These are phyloP conservation scores for Platysternon megacephalum DNA, from an alignment of 2,113 vertebrate species.

Conservation along the genomic window DNA sequence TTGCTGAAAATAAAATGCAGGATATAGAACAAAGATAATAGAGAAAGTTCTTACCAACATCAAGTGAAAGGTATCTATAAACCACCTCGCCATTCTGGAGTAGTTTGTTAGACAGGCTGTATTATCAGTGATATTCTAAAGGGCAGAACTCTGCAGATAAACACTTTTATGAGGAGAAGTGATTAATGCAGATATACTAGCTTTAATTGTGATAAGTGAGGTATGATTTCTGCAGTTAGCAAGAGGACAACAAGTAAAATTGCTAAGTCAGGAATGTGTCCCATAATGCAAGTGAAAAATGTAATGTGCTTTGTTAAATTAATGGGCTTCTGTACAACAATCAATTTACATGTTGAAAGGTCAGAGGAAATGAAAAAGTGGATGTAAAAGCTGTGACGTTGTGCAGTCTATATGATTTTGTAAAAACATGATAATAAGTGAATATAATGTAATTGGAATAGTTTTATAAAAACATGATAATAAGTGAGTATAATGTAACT, in stretches of 20 bases:
- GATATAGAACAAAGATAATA: background rate
- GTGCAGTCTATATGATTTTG: no score
- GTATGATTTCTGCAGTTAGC: constrained; percentile 23
- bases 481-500: no score
- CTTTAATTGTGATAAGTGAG: constrained; percentile 46
- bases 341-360: constrained; percentile 53
- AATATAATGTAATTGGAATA: no score
- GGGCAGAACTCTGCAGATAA: background rate
- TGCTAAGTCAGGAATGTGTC: constrained; percentile 22
- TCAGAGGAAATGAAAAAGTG: constrained; percentile 13
- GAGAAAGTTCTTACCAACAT: background rate
- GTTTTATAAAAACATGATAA: no score
- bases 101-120: background rate
- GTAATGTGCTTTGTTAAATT: constrained; percentile 56
- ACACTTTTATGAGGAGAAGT: background rate
- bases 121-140: background rate
- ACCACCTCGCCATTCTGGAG: background rate
- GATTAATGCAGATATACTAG: constrained; percentile 35
- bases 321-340: constrained; percentile 55
- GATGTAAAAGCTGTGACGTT: no score
- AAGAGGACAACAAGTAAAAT: constrained; percentile 16
- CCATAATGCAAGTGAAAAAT: constrained; percentile 34
- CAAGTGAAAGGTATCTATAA: background rate
- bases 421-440: no score
- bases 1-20: background rate